phyloP scores from a whole-genome alignment of 2,113 vertebrate genomes.

The Pyxicephalus adspersus region DNA sequence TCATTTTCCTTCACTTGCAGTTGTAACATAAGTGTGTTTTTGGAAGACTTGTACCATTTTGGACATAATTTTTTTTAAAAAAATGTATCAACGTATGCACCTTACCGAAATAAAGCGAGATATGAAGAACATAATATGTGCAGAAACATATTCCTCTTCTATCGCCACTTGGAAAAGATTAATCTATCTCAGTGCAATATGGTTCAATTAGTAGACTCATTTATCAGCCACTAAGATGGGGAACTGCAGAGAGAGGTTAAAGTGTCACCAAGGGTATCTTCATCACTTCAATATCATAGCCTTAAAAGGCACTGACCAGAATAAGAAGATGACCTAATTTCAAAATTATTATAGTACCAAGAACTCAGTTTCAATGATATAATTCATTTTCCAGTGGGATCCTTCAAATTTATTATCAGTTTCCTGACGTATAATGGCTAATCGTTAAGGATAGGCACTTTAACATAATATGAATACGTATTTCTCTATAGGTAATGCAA shows the following conservation, averaged over 20 bases:
- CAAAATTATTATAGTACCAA: slow-evolving; percentile 85
- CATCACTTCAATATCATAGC: slow-evolving; percentile 94
- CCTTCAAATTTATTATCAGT: slow-evolving; percentile 85
- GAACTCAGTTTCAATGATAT: slow-evolving; percentile 86
- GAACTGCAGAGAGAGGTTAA: slow-evolving; percentile 84
- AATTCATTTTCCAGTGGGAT: slow-evolving; percentile 84
- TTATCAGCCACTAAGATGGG: slow-evolving; percentile 82
- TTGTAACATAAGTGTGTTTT: no score
- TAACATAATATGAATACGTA: slow-evolving; percentile 94
- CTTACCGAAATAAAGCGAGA: no score
- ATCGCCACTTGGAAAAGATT: slow-evolving; percentile 62
- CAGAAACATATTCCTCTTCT: slow-evolving; percentile 11
- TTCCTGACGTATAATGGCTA: slow-evolving; percentile 83
- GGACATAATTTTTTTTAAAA: no score
- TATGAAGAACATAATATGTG: not conserved
- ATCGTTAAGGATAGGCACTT: slow-evolving; percentile 83
- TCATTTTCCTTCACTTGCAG: no score
- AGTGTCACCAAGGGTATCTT: slow-evolving; percentile 80
- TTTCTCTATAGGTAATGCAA: slow-evolving; percentile 84
- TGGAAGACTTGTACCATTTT: no score
- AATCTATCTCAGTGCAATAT: slow-evolving; percentile 77
- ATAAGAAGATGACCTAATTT: slow-evolving; percentile 84
- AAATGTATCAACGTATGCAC: no score
- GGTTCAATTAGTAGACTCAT: slow-evolving; percentile 88
- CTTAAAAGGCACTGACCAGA: slow-evolving; percentile 88